Evolutionary conservation across 2,113 vertebrate genomes (phyloP).

Genomic region (Uria lomvia): DNA sequence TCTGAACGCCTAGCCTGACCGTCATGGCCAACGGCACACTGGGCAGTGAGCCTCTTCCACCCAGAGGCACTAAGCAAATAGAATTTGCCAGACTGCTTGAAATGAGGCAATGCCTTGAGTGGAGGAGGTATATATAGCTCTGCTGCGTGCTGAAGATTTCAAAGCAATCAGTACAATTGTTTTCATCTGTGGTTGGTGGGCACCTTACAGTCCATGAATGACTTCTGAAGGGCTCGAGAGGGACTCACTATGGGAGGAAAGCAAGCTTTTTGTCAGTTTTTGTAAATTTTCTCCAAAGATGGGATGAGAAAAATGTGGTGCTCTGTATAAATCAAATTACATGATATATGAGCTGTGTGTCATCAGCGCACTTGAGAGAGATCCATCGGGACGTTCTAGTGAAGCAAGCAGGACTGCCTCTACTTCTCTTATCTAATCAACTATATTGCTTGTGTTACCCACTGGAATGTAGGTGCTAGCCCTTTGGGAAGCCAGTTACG

Average conservation of each 20-base stretch:
- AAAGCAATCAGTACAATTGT: rapidly evolving
- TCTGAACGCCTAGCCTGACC: background rate
- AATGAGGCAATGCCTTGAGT: background rate
- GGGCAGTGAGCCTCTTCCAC: background rate
- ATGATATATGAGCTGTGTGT: background rate
- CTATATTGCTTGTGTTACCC: background rate
- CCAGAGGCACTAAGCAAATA: background rate
- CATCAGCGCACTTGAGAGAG: background rate
- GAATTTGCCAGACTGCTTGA: background rate
- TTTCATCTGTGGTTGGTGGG: background rate
- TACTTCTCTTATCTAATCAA: background rate
- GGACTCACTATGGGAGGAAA: background rate
- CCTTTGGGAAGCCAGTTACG: background rate
- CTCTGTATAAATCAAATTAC: background rate
- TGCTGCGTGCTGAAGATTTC: background rate
- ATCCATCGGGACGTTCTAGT: background rate
- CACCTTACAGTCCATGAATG: background rate
- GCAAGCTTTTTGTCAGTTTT: background rate
- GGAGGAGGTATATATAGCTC: background rate
- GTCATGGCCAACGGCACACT: background rate
- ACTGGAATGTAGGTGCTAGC: rapidly evolving
- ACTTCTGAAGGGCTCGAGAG: background rate
- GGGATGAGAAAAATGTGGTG: background rate
- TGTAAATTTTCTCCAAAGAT: background rate
- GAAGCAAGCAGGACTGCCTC: background rate